Conservation (phyloP, 2,797 vertebrate species). For the Garrulus glandarius region DNA sequence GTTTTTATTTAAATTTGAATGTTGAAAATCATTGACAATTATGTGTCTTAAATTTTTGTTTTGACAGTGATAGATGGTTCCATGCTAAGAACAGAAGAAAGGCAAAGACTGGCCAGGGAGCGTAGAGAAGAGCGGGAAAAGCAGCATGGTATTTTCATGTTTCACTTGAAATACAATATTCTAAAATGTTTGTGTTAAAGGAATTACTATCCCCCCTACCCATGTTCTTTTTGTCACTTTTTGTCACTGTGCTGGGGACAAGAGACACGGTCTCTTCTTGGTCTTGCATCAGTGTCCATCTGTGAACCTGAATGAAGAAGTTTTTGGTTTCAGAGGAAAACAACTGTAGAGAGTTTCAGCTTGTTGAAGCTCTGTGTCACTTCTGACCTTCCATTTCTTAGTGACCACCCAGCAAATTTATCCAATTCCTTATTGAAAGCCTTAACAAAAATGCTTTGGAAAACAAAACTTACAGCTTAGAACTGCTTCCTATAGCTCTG, state of each 20-base stretch:
- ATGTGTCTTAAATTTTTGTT: background rate
- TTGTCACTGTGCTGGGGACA: background rate
- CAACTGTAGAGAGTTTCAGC: background rate
- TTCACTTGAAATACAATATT: background rate
- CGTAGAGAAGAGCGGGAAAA: slow-evolving; percentile 89
- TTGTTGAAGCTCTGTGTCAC: background rate
- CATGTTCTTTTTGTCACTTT: background rate
- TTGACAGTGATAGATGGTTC: slow-evolving; percentile 88
- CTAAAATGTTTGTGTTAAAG: background rate
- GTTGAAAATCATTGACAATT: background rate
- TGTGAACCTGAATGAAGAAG: background rate
- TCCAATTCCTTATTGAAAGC: background rate
- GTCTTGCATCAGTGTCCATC: background rate
- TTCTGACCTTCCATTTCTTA: background rate
- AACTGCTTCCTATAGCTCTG: background rate
- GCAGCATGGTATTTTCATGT: slow-evolving; percentile 83
- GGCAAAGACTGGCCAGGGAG: slow-evolving; percentile 89
- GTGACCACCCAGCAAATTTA: background rate
- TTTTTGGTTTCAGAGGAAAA: background rate
- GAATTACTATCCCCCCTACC: background rate
- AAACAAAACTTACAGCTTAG: background rate
- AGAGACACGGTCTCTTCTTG: background rate
- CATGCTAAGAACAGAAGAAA: slow-evolving; percentile 87
- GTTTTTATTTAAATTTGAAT: background rate
- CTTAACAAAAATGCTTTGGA: background rate